These are phyloP conservation scores for Menidia menidia DNA, from an alignment of 2,797 vertebrate species.

Conservation along the genomic window DNA sequence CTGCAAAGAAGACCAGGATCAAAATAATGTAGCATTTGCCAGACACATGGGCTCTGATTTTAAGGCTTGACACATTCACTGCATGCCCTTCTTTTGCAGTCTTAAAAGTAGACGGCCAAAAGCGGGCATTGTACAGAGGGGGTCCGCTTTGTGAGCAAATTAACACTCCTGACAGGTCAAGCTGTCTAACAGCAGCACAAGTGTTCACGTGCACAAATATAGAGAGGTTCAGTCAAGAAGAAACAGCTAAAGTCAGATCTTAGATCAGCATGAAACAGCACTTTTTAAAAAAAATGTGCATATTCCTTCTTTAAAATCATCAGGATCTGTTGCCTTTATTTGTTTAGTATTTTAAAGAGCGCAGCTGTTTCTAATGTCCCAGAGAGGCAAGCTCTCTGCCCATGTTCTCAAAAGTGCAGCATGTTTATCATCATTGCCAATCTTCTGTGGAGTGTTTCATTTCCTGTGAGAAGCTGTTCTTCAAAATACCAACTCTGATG, in stretches of 20 bases:
- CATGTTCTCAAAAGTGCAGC: neutral
- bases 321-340: neutral
- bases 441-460: constrained; percentile 4
- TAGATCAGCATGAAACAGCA: neutral
- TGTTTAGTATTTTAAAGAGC: neutral
- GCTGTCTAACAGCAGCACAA: constrained; percentile 36
- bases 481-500: neutral
- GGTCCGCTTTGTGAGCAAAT: constrained; percentile 56
- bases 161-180: constrained; percentile 47
- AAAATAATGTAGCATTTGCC: constrained; percentile 44
- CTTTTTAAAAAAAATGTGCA: too few species aligned
- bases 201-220: constrained; percentile 63
- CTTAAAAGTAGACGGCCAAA: constrained; percentile 16
- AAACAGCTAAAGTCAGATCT: constrained; percentile 22
- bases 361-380: too few species aligned
- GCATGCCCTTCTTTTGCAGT: constrained; percentile 2
- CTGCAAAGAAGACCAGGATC: constrained; percentile 7
- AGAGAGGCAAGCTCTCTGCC: too few species aligned
- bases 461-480: neutral
- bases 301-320: too few species aligned
- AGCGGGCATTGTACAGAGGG: constrained; percentile 25
- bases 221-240: constrained; percentile 42
- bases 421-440: neutral
- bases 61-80: constrained; percentile 37
- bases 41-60: constrained; percentile 25